A percentile compares a stretch with the other conserved stretches of the same genome.
Conservation (phyloP, 2,888 invertebrate species). For the Drosophila sordidula region DNA sequence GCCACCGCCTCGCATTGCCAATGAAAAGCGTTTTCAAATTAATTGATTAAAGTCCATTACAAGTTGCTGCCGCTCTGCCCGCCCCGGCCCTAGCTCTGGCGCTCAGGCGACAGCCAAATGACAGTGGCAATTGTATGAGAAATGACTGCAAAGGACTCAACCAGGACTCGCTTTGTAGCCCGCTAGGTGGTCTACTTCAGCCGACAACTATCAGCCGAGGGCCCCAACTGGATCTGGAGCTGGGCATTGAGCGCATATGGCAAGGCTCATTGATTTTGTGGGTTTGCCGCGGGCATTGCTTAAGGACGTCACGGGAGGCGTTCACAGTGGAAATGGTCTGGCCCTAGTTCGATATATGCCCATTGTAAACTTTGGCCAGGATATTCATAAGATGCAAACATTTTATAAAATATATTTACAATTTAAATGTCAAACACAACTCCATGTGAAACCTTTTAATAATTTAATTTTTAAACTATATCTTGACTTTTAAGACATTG, state of each 20-base stretch:
- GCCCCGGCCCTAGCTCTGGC: not conserved
- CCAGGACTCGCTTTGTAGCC: slow-evolving; percentile 33
- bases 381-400: too few species aligned
- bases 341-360: not conserved
- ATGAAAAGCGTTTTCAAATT: slow-evolving; percentile 80
- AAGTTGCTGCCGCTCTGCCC: slow-evolving; percentile 59
- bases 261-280: slow-evolving; percentile 61
- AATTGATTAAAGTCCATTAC: slow-evolving; percentile 82
- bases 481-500: too few species aligned
- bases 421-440: too few species aligned
- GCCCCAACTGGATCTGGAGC: not conserved
- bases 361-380: not conserved
- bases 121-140: slow-evolving; percentile 80
- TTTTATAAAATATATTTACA: too few species aligned
- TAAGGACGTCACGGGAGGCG: not conserved
- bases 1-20: slow-evolving; percentile 42
- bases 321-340: not conserved
- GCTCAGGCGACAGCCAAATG: slow-evolving; percentile 60
- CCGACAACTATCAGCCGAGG: slow-evolving; percentile 27
- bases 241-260: slow-evolving; percentile 44
- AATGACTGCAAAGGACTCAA: slow-evolving; percentile 64
- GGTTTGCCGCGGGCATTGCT: slow-evolving; percentile 3
- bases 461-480: too few species aligned
- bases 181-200: slow-evolving; percentile 50
- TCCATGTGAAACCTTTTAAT: too few species aligned